phyloP scores from a whole-genome alignment of 2,113 vertebrate genomes.

The Delphinapterus leucas region DNA sequence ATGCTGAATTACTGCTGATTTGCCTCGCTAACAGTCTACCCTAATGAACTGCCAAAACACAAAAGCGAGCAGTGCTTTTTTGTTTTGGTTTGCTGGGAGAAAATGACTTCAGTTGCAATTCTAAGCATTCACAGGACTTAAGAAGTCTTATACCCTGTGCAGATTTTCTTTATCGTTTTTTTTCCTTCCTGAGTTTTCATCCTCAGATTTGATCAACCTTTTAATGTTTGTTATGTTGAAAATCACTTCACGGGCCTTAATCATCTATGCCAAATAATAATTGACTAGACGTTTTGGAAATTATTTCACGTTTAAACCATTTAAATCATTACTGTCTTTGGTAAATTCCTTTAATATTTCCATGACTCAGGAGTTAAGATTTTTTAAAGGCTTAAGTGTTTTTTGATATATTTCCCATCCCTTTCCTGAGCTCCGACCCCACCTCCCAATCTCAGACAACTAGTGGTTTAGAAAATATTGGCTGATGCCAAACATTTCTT shows the following conservation, averaged over 20 bases:
- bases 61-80: not conserved
- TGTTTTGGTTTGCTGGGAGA: not conserved
- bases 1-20: not conserved
- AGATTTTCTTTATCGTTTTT: not conserved
- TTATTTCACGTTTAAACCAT: constrained; percentile 41
- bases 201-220: not conserved
- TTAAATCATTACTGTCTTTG: constrained; percentile 55
- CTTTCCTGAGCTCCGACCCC: not conserved
- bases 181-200: not conserved
- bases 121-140: not conserved
- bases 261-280: constrained; percentile 55
- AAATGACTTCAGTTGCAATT: not conserved
- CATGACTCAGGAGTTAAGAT: not conserved
- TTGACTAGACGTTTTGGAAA: constrained; percentile 25
- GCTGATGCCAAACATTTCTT: not conserved
- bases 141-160: not conserved
- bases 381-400: constrained; percentile 53
- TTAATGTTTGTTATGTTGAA: not conserved
- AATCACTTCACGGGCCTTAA: constrained; percentile 15
- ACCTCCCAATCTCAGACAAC: constrained; percentile 21
- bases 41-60: not conserved
- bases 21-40: not conserved
- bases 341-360: constrained; percentile 10
- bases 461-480: constrained; percentile 54
- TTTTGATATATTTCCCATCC: not conserved